Conservation (phyloP, 1,140 invertebrate species). For the Drosophila ercepeae region DNA sequence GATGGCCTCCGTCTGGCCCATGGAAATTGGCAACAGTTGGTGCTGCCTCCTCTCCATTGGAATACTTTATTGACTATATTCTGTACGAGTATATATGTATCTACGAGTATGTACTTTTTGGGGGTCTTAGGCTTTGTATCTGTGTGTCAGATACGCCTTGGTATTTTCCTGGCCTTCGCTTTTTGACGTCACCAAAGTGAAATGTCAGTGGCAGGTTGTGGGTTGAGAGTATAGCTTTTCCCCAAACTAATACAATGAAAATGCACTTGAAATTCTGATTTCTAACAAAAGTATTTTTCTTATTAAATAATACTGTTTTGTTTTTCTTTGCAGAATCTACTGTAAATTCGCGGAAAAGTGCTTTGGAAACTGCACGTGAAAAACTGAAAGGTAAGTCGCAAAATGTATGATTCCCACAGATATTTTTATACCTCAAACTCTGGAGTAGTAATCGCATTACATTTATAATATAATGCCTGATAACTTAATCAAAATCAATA, state of each 20-base stretch:
- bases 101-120: background rate
- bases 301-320: background rate
- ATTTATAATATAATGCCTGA: background rate
- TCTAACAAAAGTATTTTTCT: background rate
- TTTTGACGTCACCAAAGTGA: slow-evolving; percentile 70
- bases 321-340: slow-evolving; percentile 58
- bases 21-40: slow-evolving; percentile 70
- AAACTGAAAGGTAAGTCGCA: slow-evolving; percentile 65
- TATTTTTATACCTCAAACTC: too few relatives aligned
- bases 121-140: background rate
- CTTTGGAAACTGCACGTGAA: slow-evolving; percentile 66
- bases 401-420: too few relatives aligned
- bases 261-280: slow-evolving; percentile 37
- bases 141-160: too few relatives aligned
- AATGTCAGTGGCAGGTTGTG: slow-evolving; percentile 71
- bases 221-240: slow-evolving; percentile 52
- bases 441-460: background rate
- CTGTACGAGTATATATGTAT: slow-evolving; percentile 3
- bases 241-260: slow-evolving; percentile 38
- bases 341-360: slow-evolving; percentile 73
- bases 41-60: slow-evolving; percentile 21
- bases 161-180: slow-evolving; percentile 45
- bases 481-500: slow-evolving; percentile 13
- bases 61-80: slow-evolving; percentile 43
- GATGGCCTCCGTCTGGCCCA: slow-evolving; percentile 33